phyloP scores from a whole-genome alignment of 2,888 invertebrate genomes.

The Apodemia duryi region DNA sequence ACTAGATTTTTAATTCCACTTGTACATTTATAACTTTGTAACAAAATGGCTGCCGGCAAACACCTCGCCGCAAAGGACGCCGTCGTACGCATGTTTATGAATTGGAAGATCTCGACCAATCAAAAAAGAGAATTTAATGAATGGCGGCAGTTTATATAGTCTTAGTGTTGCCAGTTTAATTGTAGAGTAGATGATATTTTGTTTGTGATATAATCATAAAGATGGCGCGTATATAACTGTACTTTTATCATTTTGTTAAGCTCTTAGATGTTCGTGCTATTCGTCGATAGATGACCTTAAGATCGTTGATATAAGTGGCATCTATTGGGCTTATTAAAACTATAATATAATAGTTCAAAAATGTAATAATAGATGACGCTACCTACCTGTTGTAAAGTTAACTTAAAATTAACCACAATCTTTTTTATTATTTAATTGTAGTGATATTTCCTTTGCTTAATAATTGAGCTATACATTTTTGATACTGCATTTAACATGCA shows the following conservation, averaged over 20 bases:
- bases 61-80: slow-evolving; percentile 37
- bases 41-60: slow-evolving; percentile 62
- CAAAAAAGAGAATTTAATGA: slow-evolving; percentile 54
- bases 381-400: too few relatives aligned
- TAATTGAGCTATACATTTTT: too few relatives aligned
- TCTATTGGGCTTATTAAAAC: background rate
- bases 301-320: background rate
- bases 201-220: background rate
- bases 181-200: background rate
- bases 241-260: background rate
- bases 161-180: slow-evolving; percentile 47
- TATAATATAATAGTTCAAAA: background rate
- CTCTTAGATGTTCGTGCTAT: slow-evolving; percentile 15
- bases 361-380: too few relatives aligned
- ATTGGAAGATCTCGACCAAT: slow-evolving; percentile 51
- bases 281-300: slow-evolving; percentile 20
- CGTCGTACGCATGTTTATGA: slow-evolving; percentile 30
- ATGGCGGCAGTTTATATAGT: slow-evolving; percentile 58
- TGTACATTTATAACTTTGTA: slow-evolving; percentile 32
- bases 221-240: background rate
- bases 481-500: too few relatives aligned
- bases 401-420: too few relatives aligned
- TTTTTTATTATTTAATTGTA: too few relatives aligned
- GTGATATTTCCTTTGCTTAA: too few relatives aligned
- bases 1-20: slow-evolving; percentile 46